These are phyloP conservation scores for Rattus norvegicus DNA, from an alignment of 2,113 vertebrate genomes.

Conservation along the genomic window GRCr8 NC_086023.1:157690501-157691000, in stretches of 20 bases:
- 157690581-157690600: fast-evolving
- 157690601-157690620: fast-evolving
- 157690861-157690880: slow-evolving; percentile 69
- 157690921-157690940: not conserved
- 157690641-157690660: no score
- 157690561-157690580: fast-evolving
- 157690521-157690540: not conserved
- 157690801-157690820: slow-evolving; percentile 74
- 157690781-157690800: slow-evolving; percentile 78
- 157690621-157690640: not conserved
- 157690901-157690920: slow-evolving; percentile 62
- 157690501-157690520: not conserved
- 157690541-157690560: not conserved
- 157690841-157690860: slow-evolving; percentile 79
- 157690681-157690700: not conserved
- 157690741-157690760: slow-evolving; percentile 63
- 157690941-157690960: not conserved
- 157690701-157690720: not conserved
- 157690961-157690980: not conserved
- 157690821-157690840: slow-evolving; percentile 79
- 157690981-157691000: not conserved
- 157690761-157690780: slow-evolving; percentile 70
- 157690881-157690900: slow-evolving; percentile 70
- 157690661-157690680: not conserved
- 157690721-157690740: not conserved